Evolutionary conservation across 2,113 vertebrate genomes (phyloP).

Genomic region (Bos taurus): DNA sequence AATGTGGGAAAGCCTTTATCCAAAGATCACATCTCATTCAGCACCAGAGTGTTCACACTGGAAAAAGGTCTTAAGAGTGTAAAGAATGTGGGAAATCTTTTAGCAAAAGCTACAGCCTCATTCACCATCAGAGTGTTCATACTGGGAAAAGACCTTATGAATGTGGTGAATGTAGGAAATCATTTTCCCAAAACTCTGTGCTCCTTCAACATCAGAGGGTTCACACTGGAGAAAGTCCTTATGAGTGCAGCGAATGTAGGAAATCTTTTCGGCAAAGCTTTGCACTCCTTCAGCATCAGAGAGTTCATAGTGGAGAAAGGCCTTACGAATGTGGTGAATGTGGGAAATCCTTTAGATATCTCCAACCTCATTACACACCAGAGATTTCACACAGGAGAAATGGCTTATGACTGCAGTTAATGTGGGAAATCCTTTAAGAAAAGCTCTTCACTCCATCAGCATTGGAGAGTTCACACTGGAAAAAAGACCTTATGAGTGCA

Average conservation of each 20-base stretch:
- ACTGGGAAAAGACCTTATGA: not conserved
- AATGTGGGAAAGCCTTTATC: slow-evolving; percentile 38
- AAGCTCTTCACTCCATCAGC: not conserved
- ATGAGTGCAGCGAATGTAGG: not conserved
- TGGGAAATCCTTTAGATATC: too few relatives aligned
- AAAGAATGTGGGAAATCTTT: not conserved
- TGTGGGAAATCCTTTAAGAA: slow-evolving; percentile 24
- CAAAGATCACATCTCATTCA: not conserved
- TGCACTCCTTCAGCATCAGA: not conserved
- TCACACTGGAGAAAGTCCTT: not conserved
- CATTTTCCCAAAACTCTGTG: too few relatives aligned
- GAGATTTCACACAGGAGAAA: not conserved
- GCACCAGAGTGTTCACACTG: not conserved
- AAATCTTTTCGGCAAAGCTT: slow-evolving; percentile 9
- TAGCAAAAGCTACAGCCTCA: not conserved
- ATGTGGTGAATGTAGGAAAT: too few relatives aligned
- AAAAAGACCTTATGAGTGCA: slow-evolving; percentile 7
- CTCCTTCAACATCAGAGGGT: too few relatives aligned
- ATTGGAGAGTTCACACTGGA: not conserved
- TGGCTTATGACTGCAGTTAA: not conserved
- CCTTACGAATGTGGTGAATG: too few relatives aligned
- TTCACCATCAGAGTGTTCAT: slow-evolving; percentile 23
- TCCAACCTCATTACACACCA: too few relatives aligned
- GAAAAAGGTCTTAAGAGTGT: slow-evolving; percentile 14
- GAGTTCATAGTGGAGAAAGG: not conserved